phyloP scores from a whole-genome alignment of 2,797 vertebrate species.

The Bradypodion ventrale region DNA sequence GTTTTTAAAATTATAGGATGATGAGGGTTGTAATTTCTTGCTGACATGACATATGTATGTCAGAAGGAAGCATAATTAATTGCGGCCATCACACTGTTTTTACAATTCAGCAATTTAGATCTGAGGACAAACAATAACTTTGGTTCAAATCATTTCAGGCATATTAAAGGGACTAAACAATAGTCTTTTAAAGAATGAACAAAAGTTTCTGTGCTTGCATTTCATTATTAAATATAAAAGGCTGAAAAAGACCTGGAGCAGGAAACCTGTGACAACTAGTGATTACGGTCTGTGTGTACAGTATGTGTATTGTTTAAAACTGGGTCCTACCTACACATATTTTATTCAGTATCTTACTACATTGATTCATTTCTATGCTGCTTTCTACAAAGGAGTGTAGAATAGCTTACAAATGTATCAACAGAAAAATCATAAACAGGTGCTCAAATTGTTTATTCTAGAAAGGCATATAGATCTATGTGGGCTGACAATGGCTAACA shows the following conservation, averaged over 20 bases:
- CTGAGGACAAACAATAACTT: background rate
- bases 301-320: too few relatives aligned
- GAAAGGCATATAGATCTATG: too few relatives aligned
- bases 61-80: background rate
- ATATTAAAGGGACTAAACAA: background rate
- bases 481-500: too few relatives aligned
- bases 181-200: background rate
- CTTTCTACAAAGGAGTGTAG: background rate
- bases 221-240: background rate
- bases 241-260: background rate
- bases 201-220: background rate
- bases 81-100: background rate
- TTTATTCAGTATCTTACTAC: background rate
- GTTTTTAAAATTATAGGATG: constrained; percentile 26
- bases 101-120: constrained; percentile 26
- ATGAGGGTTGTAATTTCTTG: background rate
- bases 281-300: too few relatives aligned
- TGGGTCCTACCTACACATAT: background rate
- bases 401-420: background rate
- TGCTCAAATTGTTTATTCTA: too few relatives aligned
- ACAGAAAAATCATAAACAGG: background rate
- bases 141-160: constrained; percentile 4
- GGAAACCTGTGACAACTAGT: background rate
- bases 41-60: constrained; percentile 11
- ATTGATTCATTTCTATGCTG: background rate